phyloP scores from a whole-genome alignment of 2,888 invertebrate species.

The Saturnia pavonia region DNA sequence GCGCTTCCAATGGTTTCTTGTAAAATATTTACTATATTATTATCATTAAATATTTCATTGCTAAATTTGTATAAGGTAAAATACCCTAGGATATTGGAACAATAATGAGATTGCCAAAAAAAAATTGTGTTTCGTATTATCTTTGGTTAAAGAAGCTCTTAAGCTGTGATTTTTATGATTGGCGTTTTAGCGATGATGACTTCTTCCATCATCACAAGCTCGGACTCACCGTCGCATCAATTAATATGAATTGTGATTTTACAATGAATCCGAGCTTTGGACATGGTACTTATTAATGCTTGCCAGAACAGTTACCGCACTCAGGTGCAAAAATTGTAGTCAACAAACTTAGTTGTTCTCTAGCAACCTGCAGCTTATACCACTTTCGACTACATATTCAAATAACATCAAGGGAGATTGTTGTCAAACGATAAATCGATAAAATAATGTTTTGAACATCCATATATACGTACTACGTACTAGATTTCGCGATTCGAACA shows the following conservation, averaged over 20 bases:
- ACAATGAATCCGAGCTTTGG: not conserved
- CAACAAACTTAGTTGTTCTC: not conserved
- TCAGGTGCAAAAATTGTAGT: not conserved
- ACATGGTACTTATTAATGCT: not conserved
- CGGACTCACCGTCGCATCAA: not conserved
- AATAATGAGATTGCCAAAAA: conserved; percentile 4
- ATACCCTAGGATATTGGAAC: not conserved
- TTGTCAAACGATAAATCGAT: not conserved
- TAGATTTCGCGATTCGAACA: too few relatives aligned
- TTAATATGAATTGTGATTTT: not conserved
- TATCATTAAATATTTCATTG: conserved; percentile 1
- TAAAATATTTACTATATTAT: conserved; percentile 12
- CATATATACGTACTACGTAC: too few relatives aligned
- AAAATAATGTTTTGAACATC: not conserved
- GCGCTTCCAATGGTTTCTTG: conserved; percentile 41
- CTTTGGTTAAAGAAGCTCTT: not conserved
- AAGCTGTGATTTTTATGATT: not conserved
- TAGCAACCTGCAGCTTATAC: not conserved
- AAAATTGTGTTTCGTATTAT: not conserved
- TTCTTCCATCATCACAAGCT: too few relatives aligned
- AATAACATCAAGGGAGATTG: not conserved
- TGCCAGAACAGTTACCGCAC: not conserved
- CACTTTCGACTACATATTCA: not conserved
- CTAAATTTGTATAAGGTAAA: not conserved
- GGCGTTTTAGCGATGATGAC: not conserved